These are phyloP conservation scores for Odobenus rosmarus DNA, from an alignment of 2,113 vertebrate genomes.

Conservation along the genomic window DNA sequence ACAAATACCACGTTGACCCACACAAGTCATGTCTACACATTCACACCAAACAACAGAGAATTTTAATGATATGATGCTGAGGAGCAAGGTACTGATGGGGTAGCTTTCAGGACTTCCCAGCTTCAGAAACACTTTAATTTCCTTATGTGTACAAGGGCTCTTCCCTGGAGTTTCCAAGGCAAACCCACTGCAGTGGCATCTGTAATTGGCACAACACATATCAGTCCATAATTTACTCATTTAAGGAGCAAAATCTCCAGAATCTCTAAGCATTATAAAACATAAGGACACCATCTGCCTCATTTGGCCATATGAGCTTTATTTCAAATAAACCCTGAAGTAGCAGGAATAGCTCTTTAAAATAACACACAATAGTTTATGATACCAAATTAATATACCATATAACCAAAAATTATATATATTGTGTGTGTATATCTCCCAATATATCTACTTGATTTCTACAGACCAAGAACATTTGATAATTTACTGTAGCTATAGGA, in stretches of 20 bases:
- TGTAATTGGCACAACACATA: background rate
- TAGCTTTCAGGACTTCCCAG: background rate
- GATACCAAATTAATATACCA: background rate
- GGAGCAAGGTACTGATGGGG: background rate
- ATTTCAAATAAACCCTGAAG: constrained; percentile 20
- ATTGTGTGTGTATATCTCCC: background rate
- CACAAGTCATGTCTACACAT: background rate
- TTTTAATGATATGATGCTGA: background rate
- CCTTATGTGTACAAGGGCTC: background rate
- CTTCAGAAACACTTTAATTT: background rate
- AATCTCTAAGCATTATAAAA: constrained; percentile 8
- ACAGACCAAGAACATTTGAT: background rate
- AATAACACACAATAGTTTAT: background rate
- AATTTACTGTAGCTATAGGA: background rate
- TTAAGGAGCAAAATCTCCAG: background rate
- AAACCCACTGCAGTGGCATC: background rate
- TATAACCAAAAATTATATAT: background rate
- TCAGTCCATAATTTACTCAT: background rate
- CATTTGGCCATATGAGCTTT: background rate
- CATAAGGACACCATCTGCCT: background rate
- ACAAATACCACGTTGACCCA: background rate
- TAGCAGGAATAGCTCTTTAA: background rate
- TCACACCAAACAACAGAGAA: background rate
- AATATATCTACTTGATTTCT: background rate
- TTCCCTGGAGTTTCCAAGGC: background rate